phyloP scores from a whole-genome alignment of 1,140 invertebrate species.

The Plodia interpunctella region DNA sequence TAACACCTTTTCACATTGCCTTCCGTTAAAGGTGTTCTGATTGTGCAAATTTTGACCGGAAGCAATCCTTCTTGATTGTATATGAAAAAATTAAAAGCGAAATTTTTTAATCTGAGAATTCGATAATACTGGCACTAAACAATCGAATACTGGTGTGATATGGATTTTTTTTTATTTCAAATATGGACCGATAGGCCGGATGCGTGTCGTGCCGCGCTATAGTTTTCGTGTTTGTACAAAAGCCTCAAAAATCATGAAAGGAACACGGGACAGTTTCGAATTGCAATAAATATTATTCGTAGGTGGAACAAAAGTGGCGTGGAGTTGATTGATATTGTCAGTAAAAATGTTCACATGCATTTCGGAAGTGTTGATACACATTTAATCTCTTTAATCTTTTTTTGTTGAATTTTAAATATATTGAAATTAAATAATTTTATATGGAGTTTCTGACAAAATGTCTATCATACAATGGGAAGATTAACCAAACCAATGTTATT shows the following conservation, averaged over 20 bases:
- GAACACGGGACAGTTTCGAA: conserved; percentile 60
- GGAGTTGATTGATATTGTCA: conserved; percentile 26
- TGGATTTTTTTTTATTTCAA: conserved; percentile 1
- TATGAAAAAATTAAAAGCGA: not conserved
- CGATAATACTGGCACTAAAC: conserved; percentile 7
- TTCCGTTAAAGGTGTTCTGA: conserved; percentile 12
- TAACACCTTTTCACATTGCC: conserved; percentile 8
- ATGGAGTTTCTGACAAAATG: too few relatives aligned
- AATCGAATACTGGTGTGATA: conserved; percentile 8
- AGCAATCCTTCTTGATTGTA: not conserved
- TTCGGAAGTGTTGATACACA: too few relatives aligned
- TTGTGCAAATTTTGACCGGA: conserved; percentile 17
- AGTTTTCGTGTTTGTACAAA: conserved; percentile 46
- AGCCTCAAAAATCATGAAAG: conserved; percentile 41
- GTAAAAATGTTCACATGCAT: too few relatives aligned
- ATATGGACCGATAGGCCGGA: conserved; percentile 43
- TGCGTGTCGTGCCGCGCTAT: conserved; percentile 41
- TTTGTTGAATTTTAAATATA: too few relatives aligned
- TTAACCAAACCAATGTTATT: too few relatives aligned
- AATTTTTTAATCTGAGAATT: not conserved
- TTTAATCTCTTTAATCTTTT: conserved; percentile 9
- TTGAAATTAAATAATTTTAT: too few relatives aligned
- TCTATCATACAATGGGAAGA: too few relatives aligned
- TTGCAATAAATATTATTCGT: conserved; percentile 63
- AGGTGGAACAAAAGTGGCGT: conserved; percentile 48